Evolutionary conservation across 2,888 invertebrate species (phyloP), one percentile per base, ranked within the genome.

Genomic region (Tuta absoluta): DNA sequence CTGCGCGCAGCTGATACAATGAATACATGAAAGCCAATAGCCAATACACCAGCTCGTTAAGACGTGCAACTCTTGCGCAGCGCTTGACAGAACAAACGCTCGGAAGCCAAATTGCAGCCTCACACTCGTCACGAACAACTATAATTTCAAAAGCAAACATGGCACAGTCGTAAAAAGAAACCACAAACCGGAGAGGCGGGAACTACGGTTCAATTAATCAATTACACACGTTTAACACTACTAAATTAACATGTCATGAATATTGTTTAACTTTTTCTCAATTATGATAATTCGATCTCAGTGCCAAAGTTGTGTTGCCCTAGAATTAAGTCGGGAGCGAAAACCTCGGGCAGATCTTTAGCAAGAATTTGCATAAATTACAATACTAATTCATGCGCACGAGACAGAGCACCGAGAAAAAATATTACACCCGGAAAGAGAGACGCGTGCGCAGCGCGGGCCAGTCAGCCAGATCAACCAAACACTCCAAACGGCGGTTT

Each of bases 201-300:
- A 68, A 75, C 69, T 71, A 69, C n/a, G 11, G 68, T 74, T 72
- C 78, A 78, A 28, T 56, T 81, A 78, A 80, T 85, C 87, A 87
- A 88, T 87, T 86, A 87, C 80, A 81, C 81, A 78, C 80, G 78
- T 82, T 86, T 82, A 86, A 81, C 85, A 86, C 86, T 83, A 75
- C 80, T 77, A 79, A 85, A 89, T 89, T 88, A 87, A 87, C 86
- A 87, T 89, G 84, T 87, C 88, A 89, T 89, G 87, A 89, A 89
- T 88, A 89, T 85, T 86, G 85, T 87, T 88, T 84, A 81, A 86
- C 81, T 87, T 88, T 87, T 87, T 86, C 83, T 80, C 82, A 82
- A 85, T 86, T 85, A 87, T 84, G 82, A 78, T 82, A 83, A 84
- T 83, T 72, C 70, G 71, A 73, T 73, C 75, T 76, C 78, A 79